Evolutionary conservation across 2,113 vertebrate genomes (phyloP).

Genomic region (Ranitomeya imitator): DNA sequence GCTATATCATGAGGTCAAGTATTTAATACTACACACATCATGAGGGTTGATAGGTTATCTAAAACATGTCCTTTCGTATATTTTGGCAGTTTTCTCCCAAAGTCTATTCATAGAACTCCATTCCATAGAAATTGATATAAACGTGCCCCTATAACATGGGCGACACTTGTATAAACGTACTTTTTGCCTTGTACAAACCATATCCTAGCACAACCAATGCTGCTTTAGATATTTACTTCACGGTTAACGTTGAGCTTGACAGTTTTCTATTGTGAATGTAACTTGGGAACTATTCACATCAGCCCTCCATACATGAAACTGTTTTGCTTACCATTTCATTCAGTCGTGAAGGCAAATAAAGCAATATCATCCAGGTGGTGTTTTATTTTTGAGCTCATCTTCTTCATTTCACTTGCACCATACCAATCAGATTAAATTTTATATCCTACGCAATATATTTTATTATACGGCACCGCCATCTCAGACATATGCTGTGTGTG

Average conservation of each 20-base stretch:
- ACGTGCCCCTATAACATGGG: too few species aligned
- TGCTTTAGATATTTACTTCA: not conserved
- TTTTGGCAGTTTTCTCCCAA: too few species aligned
- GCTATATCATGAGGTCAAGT: too few species aligned
- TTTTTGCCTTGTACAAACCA: too few species aligned
- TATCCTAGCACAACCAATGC: not conserved
- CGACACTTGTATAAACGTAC: too few species aligned
- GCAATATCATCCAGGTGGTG: constrained; percentile 43
- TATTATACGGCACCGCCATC: constrained; percentile 38
- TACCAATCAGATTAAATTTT: constrained; percentile 55
- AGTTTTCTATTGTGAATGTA: not conserved
- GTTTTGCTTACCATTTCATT: not conserved
- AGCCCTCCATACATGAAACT: not conserved
- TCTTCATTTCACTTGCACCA: constrained; percentile 36
- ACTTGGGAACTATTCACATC: not conserved
- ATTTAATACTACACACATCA: too few species aligned
- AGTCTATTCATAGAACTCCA: too few species aligned
- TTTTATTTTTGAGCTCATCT: constrained; percentile 27
- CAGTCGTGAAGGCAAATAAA: not conserved
- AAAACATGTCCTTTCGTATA: too few species aligned
- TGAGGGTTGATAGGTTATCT: too few species aligned
- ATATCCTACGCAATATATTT: constrained; percentile 53
- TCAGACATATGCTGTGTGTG: constrained; percentile 55
- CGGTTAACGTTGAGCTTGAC: not conserved
- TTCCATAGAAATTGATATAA: too few species aligned